Evolutionary conservation across 2,888 invertebrate species (phyloP), one percentile per base, ranked within the genome.

Genomic region (Rhimphoctona megacephalus): DNA sequence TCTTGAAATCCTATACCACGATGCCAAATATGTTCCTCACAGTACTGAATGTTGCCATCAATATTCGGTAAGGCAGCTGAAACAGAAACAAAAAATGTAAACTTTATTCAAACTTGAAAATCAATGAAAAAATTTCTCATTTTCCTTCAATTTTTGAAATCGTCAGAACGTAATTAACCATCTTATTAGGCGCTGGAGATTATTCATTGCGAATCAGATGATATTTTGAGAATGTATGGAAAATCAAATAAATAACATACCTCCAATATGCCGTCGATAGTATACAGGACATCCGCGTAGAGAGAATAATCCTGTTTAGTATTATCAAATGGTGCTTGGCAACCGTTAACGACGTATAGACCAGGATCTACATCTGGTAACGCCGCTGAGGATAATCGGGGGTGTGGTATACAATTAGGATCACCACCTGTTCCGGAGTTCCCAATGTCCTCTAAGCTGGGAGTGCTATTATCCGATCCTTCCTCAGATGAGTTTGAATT

Each of bases 291-390:
- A 33, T 33, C 25, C 30, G 7, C 66, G 14, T 83, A 83, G 6
- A 78, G 33, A 4, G 7, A 22, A 66, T 72, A 54, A 2, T 6
- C 6, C 0, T 33, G 22, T 3, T 43, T 0, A 36, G 17, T 61
- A 19, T 61, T 82, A 46, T 61, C 46, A 9, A 57, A 70, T 17
- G 25, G 6, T 46, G 46, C 5, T 9, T 14, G 14, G 25, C 80
- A 80, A 30, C 80, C 80, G 30, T 72, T 43, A 14, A 80, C 80
- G 33, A 25, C 30, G 5, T 22, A 43, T 17, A 80, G 70, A 11
- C 80, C 80, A 61, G 70, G 70, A 72, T 72, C 80, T 19, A 70
- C 61, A 8, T 22, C 22, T 4, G 70, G 43, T 49, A 80, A 0
- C 22, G 80, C 22, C 54, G 3, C 61, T 1, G 61, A 5, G 39